Percentiles rank a stretch among this genome's conserved stretches.
Conservation (phyloP, 2,797 vertebrate species). For the Odontamblyopus rebecca region DNA sequence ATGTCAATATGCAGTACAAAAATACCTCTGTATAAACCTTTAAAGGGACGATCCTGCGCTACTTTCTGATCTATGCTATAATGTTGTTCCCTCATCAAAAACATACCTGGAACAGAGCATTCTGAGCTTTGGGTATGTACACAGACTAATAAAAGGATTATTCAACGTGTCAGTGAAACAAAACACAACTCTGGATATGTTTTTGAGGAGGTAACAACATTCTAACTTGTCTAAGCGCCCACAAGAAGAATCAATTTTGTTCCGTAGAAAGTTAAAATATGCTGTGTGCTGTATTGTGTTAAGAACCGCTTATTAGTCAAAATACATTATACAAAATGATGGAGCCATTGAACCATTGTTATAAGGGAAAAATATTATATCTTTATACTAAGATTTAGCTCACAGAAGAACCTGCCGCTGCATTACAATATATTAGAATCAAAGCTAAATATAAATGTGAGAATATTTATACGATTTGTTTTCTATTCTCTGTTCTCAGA, state of each 20-base stretch:
- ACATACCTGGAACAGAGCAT: too few relatives aligned
- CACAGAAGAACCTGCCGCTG: background rate
- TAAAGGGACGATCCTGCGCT: background rate
- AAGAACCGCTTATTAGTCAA: background rate
- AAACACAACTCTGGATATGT: too few relatives aligned
- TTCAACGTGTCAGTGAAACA: too few relatives aligned
- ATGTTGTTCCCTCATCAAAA: too few relatives aligned
- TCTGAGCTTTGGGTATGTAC: too few relatives aligned
- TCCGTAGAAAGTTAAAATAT: too few relatives aligned
- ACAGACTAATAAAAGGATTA: too few relatives aligned
- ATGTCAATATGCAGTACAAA: background rate
- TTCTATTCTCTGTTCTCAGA: constrained; percentile 73
- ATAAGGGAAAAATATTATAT: background rate
- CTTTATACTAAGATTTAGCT: background rate
- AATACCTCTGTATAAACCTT: background rate
- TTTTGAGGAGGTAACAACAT: too few relatives aligned
- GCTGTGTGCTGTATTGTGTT: background rate
- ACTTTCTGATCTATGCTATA: too few relatives aligned
- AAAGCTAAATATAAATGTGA: background rate
- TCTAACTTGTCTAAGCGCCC: too few relatives aligned
- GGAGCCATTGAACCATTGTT: background rate
- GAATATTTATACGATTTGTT: constrained; percentile 17
- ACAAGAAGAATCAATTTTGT: too few relatives aligned
- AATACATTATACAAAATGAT: background rate
- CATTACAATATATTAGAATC: background rate